Percentiles rank a stretch among this genome's conserved stretches.
phyloP scores from a whole-genome alignment of 2,888 invertebrate genomes.

The Caenorhabditis imperialis region DNA sequence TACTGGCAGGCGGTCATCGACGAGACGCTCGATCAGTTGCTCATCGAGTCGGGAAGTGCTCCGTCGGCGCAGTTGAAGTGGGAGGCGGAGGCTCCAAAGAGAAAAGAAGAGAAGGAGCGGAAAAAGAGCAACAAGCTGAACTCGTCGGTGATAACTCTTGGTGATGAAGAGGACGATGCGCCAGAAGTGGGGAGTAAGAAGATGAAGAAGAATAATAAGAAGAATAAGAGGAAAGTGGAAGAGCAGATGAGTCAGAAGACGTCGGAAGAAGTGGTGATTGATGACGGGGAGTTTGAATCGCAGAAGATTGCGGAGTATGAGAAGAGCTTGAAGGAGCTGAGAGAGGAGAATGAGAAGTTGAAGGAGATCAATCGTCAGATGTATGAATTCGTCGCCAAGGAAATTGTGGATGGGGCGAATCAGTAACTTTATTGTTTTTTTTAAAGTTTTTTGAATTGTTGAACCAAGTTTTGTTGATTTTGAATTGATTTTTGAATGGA shows the following conservation, averaged over 20 bases:
- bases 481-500: not conserved
- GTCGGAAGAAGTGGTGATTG: slow-evolving; percentile 9
- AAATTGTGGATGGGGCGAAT: slow-evolving; percentile 37
- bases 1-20: slow-evolving; percentile 34
- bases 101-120: not conserved
- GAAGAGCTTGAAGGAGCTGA: slow-evolving; percentile 38
- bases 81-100: slow-evolving; percentile 15
- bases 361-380: slow-evolving; percentile 61
- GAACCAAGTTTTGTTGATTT: slow-evolving; percentile 26
- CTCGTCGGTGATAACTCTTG: slow-evolving; percentile 23
- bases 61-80: slow-evolving; percentile 28
- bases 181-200: slow-evolving; percentile 35
- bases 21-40: slow-evolving; percentile 37
- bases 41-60: slow-evolving; percentile 31
- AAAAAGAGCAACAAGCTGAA: slow-evolving; percentile 2
- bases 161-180: slow-evolving; percentile 42
- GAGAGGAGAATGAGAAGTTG: slow-evolving; percentile 48
- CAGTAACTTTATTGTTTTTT: slow-evolving; percentile 10
- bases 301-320: slow-evolving; percentile 1
- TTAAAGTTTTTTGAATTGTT: slow-evolving; percentile 18
- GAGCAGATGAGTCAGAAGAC: not conserved
- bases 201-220: slow-evolving; percentile 15
- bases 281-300: slow-evolving; percentile 21
- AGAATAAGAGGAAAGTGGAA: slow-evolving; percentile 16
- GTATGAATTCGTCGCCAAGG: slow-evolving; percentile 62